Base-by-base conservation (phyloP, 2,888 invertebrate genomes). In the Cylindroiulus punctatus region DNA sequence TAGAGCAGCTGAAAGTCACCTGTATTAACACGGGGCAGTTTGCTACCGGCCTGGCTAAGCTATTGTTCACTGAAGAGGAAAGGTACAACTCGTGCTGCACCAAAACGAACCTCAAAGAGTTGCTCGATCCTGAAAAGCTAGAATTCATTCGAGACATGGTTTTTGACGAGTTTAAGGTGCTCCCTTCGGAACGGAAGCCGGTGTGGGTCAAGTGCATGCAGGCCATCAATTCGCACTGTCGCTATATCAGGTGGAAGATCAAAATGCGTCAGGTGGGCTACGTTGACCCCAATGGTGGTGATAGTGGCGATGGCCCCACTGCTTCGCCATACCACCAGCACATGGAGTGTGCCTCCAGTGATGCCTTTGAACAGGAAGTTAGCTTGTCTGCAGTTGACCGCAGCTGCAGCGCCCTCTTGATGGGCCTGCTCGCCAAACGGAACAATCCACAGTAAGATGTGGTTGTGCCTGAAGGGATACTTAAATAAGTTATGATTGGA, bases 11-110 rank as follows among this genome's bases (percentile, higher is more conserved):
- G 44, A 81, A 81, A n/a, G 10, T 81, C 30, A 44, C 44, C 22
- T 47, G 84, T 84, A 26, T 84, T 84, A 84, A 84, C 52, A 44
- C 84, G 22, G 40, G 84, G 57, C 84, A 84, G 19, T 84, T 84
- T 84, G 84, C 84, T 57, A 84, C 84, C 19, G 47, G 84, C n/a
- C 84, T 84, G 84, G 84, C 84, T 52, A 84, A 84, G 30, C 22
- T 84, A 26, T 52, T 84, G 30, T 84, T 84, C 84, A 52, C 84
- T 1, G 84, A 84, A 47, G 84, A 84, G 84, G 84, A 84, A 84
- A 44, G 84, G 26, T 40, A 44, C 52, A 52, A 52, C 30, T 30
- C 47, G 30, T 30, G 84, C 22, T 40, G 44, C 44, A 84, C 40
- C 26, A 81, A 81, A 81, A 81, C 81, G 1, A 26, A 44, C 12